Conservation (phyloP, 1,140 invertebrate species). For the Paramacrobiotus metropolitanus region DNA sequence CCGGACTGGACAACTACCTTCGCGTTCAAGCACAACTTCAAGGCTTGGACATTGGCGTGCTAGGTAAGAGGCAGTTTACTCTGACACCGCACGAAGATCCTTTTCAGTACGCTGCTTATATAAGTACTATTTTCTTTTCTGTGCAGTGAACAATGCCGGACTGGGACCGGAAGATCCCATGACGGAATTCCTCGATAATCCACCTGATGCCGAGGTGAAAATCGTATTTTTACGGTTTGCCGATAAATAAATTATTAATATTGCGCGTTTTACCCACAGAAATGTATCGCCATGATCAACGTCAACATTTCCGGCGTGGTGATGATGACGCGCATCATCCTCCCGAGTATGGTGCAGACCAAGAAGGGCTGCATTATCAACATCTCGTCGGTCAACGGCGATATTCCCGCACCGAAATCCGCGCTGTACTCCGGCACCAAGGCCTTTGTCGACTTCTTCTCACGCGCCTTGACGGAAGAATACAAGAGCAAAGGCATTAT, state of each 20-base stretch:
- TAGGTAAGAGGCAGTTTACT: slow-evolving; percentile 24
- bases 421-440: slow-evolving; percentile 70
- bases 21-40: slow-evolving; percentile 43
- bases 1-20: slow-evolving; percentile 40
- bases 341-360: slow-evolving; percentile 66
- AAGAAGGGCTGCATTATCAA: slow-evolving; percentile 72
- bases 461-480: slow-evolving; percentile 49
- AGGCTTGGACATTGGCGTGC: slow-evolving; percentile 64
- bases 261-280: neutral
- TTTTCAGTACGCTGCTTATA: neutral
- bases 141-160: slow-evolving; percentile 74
- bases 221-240: neutral
- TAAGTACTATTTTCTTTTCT: too few species aligned
- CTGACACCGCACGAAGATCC: neutral
- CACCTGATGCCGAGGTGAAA: neutral
- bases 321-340: slow-evolving; percentile 49
- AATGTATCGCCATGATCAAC: slow-evolving; percentile 30
- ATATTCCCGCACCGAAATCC: slow-evolving; percentile 53
- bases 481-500: slow-evolving; percentile 49
- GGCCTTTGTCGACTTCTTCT: slow-evolving; percentile 60
- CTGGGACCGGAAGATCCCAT: slow-evolving; percentile 29
- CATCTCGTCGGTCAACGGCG: slow-evolving; percentile 55
- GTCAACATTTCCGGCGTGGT: slow-evolving; percentile 8
- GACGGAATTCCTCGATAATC: neutral
- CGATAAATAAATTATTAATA: neutral